These are phyloP conservation scores for Delphinus delphis DNA, from an alignment of 2,113 vertebrate species.

Conservation along the genomic window DNA sequence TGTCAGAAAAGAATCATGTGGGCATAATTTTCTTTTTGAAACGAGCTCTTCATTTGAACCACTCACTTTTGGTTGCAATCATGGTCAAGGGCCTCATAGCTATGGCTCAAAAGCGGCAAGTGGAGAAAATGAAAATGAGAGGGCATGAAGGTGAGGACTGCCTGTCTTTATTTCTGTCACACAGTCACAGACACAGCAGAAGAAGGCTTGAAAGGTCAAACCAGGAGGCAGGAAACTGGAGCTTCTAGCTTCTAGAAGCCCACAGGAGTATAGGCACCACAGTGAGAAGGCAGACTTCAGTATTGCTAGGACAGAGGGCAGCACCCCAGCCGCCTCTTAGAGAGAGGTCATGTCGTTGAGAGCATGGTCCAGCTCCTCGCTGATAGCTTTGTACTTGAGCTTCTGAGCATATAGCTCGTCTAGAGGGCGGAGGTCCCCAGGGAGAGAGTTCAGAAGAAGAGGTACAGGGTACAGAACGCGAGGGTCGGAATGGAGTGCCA, in stretches of 20 bases:
- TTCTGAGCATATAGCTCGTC: constrained; percentile 94
- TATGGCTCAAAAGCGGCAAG: constrained; percentile 1
- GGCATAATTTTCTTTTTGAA: background rate
- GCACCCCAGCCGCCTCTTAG: constrained; percentile 69
- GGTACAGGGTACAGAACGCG: constrained; percentile 36
- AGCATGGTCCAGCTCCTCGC: constrained; percentile 92
- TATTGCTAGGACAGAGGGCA: background rate
- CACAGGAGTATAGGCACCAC: background rate
- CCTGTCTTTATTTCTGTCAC: background rate
- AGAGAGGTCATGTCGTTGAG: constrained; percentile 93
- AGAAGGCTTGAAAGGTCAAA: background rate
- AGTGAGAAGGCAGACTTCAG: background rate
- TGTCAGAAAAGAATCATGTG: background rate
- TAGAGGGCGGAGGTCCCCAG: constrained; percentile 75
- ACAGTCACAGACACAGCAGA: background rate
- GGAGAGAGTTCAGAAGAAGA: constrained; percentile 29
- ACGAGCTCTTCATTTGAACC: background rate
- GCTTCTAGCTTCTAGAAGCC: constrained; percentile 35
- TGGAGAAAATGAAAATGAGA: background rate
- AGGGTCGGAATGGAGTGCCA: constrained; percentile 44
- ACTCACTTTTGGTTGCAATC: background rate
- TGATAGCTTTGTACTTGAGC: constrained; percentile 94
- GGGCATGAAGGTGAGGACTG: background rate
- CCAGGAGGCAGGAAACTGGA: constrained; percentile 49
- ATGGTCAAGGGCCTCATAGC: background rate